Evolutionary conservation across 2,797 vertebrate genomes (phyloP).

Genomic region (Malacoctenus gilli): DNA sequence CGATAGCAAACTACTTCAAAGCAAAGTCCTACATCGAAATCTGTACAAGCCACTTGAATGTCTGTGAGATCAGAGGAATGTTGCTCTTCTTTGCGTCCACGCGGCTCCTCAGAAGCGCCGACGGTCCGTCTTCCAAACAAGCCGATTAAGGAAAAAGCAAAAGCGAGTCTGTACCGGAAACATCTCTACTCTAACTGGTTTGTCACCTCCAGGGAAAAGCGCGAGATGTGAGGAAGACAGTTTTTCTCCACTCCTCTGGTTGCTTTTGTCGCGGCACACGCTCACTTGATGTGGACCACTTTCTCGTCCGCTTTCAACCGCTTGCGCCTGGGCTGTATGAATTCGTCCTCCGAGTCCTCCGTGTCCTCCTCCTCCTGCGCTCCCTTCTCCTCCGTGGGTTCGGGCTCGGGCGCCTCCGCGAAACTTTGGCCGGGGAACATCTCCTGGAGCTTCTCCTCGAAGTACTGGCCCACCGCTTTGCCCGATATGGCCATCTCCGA

Average conservation of each 20-base stretch:
- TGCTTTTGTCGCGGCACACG: conserved; percentile 28
- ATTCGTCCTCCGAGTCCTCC: conserved; percentile 95
- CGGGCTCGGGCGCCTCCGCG: conserved; percentile 86
- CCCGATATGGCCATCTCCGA: conserved; percentile 99
- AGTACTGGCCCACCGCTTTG: conserved; percentile 91
- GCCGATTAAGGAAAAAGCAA: conserved; percentile 59
- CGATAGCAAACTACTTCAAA: conserved; percentile 70
- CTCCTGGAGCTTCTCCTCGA: conserved; percentile 94
- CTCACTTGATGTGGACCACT: conserved; percentile 94
- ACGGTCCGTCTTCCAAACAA: conserved; percentile 45
- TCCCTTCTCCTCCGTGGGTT: conserved; percentile 73
- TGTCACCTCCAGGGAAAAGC: conserved; percentile 45
- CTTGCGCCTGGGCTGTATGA: conserved; percentile 95
- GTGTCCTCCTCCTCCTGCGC: conserved; percentile 89
- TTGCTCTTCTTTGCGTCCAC: conserved; percentile 41
- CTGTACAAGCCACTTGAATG: conserved; percentile 70
- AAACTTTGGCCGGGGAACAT: conserved; percentile 94
- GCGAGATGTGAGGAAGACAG: conserved; percentile 66
- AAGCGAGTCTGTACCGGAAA: conserved; percentile 69
- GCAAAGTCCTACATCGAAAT: conserved; percentile 70
- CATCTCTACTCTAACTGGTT: conserved; percentile 30
- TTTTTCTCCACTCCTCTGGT: conserved; percentile 50
- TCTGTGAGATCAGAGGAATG: conserved; percentile 56
- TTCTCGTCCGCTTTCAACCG: conserved; percentile 97
- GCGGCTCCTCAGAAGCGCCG: conserved; percentile 49